Conservation (phyloP, 1,140 invertebrate genomes). For the Drosophila dunni region DNA sequence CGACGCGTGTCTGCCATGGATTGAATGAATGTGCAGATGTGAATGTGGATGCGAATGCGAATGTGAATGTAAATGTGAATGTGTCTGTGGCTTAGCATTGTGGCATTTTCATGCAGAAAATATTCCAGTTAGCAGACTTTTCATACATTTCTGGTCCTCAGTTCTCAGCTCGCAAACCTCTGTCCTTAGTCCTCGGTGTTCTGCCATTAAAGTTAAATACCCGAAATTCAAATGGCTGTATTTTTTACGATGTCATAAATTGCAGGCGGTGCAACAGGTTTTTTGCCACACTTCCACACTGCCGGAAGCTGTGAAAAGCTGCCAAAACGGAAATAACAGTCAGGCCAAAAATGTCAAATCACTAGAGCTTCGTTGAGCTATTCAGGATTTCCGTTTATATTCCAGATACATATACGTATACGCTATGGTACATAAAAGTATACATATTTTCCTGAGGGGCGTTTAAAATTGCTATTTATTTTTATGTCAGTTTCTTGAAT, state of each 20-base stretch:
- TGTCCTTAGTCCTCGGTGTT: neutral
- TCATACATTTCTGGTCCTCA: conserved; percentile 7
- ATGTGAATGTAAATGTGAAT: neutral
- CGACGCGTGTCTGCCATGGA: conserved; percentile 33
- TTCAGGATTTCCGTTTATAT: conserved; percentile 65
- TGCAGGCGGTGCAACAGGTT: conserved; percentile 62
- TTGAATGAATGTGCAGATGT: neutral
- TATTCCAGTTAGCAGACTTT: conserved; percentile 11
- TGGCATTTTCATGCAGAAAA: conserved; percentile 15
- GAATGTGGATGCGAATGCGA: conserved; percentile 12
- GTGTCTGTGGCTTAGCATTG: conserved; percentile 12
- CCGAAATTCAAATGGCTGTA: conserved; percentile 58
- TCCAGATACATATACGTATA: neutral
- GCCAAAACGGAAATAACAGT: conserved; percentile 65
- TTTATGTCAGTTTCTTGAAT: too few species aligned
- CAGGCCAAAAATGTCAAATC: conserved; percentile 56
- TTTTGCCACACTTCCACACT: conserved; percentile 3
- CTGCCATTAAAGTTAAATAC: conserved; percentile 64
- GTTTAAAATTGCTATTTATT: too few species aligned
- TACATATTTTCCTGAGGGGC: too few species aligned
- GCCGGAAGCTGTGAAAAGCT: conserved; percentile 58
- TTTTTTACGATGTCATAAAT: conserved; percentile 68
- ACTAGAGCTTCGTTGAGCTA: conserved; percentile 51
- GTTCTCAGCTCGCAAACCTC: neutral
- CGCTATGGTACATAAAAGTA: too few species aligned